phyloP scores from a whole-genome alignment of 2,113 vertebrate species.

The Capricornis sumatraensis region DNA sequence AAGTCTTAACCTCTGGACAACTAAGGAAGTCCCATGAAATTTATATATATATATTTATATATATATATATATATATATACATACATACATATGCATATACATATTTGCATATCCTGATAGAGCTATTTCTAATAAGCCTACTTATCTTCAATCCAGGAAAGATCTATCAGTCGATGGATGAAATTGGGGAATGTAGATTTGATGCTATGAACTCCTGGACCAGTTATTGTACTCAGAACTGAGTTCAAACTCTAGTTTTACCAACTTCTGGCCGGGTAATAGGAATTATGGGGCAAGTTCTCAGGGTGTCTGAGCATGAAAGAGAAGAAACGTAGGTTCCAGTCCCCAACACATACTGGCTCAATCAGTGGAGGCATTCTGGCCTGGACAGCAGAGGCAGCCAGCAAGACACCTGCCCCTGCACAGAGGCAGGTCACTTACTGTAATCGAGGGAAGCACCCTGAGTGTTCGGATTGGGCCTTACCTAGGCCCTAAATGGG shows the following conservation, averaged over 20 bases:
- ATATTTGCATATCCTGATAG: background rate
- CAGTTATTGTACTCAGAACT: background rate
- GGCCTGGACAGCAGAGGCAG: background rate
- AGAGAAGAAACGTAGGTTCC: rapidly evolving
- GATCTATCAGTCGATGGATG: background rate
- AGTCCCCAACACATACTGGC: no score
- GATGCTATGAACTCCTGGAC: background rate
- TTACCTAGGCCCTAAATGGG: background rate
- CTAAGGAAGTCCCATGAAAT: background rate
- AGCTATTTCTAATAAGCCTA: background rate
- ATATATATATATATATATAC: background rate
- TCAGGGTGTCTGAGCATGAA: background rate
- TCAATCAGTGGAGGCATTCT: background rate
- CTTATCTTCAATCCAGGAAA: background rate
- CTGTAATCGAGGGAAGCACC: no score
- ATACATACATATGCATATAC: rapidly evolving
- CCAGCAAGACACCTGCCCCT: background rate
- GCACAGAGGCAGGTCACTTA: background rate
- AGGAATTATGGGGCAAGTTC: background rate
- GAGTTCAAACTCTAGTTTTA: background rate
- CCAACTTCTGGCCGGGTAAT: background rate
- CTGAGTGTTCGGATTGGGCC: background rate
- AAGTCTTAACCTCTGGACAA: background rate
- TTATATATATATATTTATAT: background rate
- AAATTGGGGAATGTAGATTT: background rate